These are phyloP conservation scores for Protonemura montana DNA, from an alignment of 2,888 invertebrate species.

Conservation along the genomic window DNA sequence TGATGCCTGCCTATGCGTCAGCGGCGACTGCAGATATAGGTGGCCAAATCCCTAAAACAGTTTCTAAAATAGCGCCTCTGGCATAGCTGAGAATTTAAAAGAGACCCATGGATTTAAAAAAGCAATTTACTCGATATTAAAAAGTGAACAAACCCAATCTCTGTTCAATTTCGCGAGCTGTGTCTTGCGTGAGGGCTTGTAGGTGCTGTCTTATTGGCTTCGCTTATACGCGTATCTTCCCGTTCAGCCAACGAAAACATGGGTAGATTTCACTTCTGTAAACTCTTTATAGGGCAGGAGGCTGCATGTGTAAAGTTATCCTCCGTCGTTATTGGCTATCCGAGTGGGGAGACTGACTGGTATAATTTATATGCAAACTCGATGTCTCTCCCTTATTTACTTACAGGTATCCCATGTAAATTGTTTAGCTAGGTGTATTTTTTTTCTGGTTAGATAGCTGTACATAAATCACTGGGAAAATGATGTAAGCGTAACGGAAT, in stretches of 20 bases:
- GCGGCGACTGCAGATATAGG: neutral
- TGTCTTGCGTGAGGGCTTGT: neutral
- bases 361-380: neutral
- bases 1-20: neutral
- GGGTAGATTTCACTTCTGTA: neutral
- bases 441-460: neutral
- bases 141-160: constrained; percentile 1
- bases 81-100: neutral
- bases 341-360: neutral
- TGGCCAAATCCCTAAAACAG: neutral
- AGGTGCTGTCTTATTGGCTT: neutral
- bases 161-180: neutral
- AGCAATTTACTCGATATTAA: constrained; percentile 38
- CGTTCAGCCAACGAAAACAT: neutral
- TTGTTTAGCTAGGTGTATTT: neutral
- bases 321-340: neutral
- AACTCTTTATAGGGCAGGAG: neutral
- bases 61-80: neutral
- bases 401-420: neutral
- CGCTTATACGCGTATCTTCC: neutral
- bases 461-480: neutral
- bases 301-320: neutral
- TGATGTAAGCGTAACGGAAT: neutral
- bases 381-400: neutral
- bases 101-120: constrained; percentile 21